Evolutionary conservation across 2,113 vertebrate genomes (phyloP), one percentile per base, ranked within the genome.

Genomic region (Marmota flaviventris): DNA sequence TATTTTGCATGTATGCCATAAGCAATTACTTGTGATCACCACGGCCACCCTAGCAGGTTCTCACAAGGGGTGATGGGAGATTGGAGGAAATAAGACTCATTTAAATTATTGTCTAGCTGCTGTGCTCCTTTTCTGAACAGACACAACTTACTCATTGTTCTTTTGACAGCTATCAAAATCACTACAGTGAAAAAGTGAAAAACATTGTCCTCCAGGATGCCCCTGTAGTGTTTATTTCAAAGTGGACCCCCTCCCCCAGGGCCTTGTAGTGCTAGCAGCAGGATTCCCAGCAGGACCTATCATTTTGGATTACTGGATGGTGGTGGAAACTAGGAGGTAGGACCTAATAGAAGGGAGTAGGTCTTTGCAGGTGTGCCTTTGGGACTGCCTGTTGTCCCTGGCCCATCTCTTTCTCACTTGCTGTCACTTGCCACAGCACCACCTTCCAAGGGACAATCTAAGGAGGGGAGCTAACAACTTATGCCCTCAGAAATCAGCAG

Each of bases 1-100:
- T 98, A 98, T 98, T 98, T 98, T 99, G 98, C 98, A 98, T 98
- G 97, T 98, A 97, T 97, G 97, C 98, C 98, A 98, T 98, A 99
- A 99, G 99, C 99, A 99, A 9, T 45, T 45, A 8, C 45, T 42
- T 45, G 45, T 45, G 45, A 45, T 45, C 45, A 45, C 8, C 8
- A 1, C 8, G 45, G 45, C 45, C 45, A 45, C 1, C 8, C 8
- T 45, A 45, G 45, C 45, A 45, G 45, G 42, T 45, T 45, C 42
- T 45, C 42, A 45, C 42, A 45, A 45, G 6, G 42, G 42, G 45
- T 45, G 45, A 9, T 45, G 45, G 45, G 45, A 45, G 45, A 45
- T 45, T 45, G 45, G 45, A 45, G 8, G 45, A 8, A 45, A 45
- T 45, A 45, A 45, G 45, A 45, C 45, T 45, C 45, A 42, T 56